Conservation (phyloP, 2,113 vertebrate species). For the Rhinolophus ferrumequinum region DNA sequence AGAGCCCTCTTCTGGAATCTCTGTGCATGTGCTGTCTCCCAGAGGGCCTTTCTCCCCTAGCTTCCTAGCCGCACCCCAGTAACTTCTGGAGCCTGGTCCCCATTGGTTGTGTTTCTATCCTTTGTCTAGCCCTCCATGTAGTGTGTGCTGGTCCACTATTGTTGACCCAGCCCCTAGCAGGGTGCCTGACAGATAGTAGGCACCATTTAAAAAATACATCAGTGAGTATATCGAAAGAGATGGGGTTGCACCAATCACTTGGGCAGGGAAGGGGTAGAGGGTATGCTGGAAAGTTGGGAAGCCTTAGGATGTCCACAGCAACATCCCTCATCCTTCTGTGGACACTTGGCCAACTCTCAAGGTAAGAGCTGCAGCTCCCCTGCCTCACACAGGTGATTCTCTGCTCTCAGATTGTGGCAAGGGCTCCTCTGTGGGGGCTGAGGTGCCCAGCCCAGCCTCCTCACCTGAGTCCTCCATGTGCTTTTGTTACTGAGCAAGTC, state of each 20-base stretch:
- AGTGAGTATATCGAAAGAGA: background rate
- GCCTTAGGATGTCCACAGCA: rapidly evolving
- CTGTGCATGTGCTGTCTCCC: no score
- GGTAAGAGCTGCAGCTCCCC: background rate
- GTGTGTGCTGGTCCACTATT: background rate
- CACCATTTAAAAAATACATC: background rate
- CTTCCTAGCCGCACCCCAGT: background rate
- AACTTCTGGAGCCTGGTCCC: rapidly evolving
- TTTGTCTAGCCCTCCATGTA: background rate
- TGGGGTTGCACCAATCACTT: background rate
- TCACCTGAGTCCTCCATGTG: no score
- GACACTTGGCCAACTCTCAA: background rate
- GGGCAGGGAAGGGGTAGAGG: background rate
- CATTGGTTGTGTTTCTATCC: background rate
- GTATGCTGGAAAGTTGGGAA: background rate
- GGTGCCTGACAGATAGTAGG: background rate
- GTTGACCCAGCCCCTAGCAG: background rate
- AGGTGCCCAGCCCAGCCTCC: background rate
- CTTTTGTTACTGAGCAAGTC: background rate
- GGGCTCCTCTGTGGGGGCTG: background rate
- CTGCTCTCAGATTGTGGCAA: background rate
- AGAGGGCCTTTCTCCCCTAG: no score
- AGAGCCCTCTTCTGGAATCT: background rate
- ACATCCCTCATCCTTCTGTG: rapidly evolving
- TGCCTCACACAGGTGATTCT: background rate